Evolutionary conservation across 2,888 invertebrate species (phyloP).

Genomic region (Nemotelus pantherinus): DNA sequence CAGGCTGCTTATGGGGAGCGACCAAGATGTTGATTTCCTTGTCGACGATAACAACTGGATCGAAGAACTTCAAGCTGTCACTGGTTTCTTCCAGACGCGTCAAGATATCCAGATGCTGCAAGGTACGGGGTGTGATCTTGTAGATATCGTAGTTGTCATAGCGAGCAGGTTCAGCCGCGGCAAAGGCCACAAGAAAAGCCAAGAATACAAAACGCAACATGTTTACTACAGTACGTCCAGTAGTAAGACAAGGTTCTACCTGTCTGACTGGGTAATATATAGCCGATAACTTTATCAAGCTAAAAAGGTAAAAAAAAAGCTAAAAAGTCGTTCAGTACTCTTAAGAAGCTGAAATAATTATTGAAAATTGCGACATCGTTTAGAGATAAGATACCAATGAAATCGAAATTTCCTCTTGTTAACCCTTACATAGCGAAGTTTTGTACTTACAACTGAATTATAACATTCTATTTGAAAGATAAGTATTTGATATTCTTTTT

Average conservation of each 20-base stretch:
- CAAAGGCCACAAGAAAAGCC: conserved; percentile 16
- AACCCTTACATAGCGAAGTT: too few relatives aligned
- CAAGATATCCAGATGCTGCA: conserved; percentile 9
- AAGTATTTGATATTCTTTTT: too few relatives aligned
- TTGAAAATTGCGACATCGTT: too few relatives aligned
- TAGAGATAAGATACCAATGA: too few relatives aligned
- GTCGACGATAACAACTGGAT: conserved; percentile 6
- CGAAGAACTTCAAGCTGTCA: conserved; percentile 48
- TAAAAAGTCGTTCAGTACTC: too few relatives aligned
- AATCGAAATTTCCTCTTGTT: too few relatives aligned
- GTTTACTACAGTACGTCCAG: conserved; percentile 38
- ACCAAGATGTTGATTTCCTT: conserved; percentile 43
- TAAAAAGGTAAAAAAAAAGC: too few relatives aligned
- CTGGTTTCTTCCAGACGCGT: conserved; percentile 9
- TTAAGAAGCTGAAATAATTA: too few relatives aligned
- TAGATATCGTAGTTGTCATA: conserved; percentile 49
- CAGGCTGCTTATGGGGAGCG: conserved; percentile 46
- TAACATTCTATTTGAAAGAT: too few relatives aligned
- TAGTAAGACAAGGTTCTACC: conserved; percentile 1
- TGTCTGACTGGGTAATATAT: not conserved
- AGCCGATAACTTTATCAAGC: not conserved
- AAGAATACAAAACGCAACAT: conserved; percentile 43
- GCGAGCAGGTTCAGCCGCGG: conserved; percentile 45
- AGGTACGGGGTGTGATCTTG: conserved; percentile 4
- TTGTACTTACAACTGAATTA: too few relatives aligned